Conservation (phyloP, 2,888 invertebrate genomes). For the Dendrolimus pini region DNA sequence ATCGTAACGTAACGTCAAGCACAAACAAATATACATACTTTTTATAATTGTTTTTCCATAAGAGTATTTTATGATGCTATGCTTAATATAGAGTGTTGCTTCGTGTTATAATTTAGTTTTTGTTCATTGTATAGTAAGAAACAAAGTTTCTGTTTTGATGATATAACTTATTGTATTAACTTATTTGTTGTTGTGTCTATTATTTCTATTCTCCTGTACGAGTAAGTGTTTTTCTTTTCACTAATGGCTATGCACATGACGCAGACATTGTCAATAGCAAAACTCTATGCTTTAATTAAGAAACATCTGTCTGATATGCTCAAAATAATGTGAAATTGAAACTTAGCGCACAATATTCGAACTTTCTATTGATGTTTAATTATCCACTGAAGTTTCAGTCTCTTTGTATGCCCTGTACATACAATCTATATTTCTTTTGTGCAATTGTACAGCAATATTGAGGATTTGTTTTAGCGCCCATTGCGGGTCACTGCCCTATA, state of each 20-base stretch:
- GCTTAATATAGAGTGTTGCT: constrained; percentile 73
- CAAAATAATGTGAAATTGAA: constrained; percentile 70
- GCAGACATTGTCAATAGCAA: constrained; percentile 71
- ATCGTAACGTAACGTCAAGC: constrained; percentile 43
- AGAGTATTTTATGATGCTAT: constrained; percentile 64
- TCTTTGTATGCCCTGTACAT: constrained; percentile 66
- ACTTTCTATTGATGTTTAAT: constrained; percentile 54
- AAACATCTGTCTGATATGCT: constrained; percentile 71
- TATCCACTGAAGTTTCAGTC: constrained; percentile 62
- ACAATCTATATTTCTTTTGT: constrained; percentile 52
- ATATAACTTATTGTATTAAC: constrained; percentile 62
- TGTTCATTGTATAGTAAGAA: constrained; percentile 66
- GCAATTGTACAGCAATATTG: constrained; percentile 60
- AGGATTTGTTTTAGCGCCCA: constrained; percentile 34
- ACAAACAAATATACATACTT: constrained; percentile 30
- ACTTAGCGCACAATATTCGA: constrained; percentile 74
- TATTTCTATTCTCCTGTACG: constrained; percentile 45
- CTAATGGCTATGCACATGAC: constrained; percentile 40
- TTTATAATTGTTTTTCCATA: constrained; percentile 56
- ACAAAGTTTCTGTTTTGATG: constrained; percentile 69
- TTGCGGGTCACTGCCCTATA: constrained; percentile 20
- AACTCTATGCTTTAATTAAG: constrained; percentile 66
- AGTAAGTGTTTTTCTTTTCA: constrained; percentile 35
- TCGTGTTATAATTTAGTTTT: constrained; percentile 70
- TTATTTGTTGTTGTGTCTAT: constrained; percentile 72